Evolutionary conservation across 2,797 vertebrate species (phyloP).

Genomic region (Oceanodroma leucorhoa): DNA sequence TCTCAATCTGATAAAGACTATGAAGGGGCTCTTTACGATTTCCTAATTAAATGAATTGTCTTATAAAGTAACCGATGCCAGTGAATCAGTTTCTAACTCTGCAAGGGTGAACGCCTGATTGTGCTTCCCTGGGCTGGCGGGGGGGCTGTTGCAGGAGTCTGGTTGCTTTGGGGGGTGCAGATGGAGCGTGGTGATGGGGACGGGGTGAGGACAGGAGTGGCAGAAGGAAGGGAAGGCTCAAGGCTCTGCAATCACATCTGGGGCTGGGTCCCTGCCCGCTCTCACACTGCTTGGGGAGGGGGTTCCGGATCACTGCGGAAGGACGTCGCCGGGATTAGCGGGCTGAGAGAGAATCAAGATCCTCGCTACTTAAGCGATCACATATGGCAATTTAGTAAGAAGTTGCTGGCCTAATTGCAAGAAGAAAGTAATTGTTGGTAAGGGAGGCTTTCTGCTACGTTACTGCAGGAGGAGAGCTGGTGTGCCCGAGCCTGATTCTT

Average conservation of each 20-base stretch:
- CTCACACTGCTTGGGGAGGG: not conserved
- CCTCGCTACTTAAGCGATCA: not conserved
- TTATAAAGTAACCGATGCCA: not conserved
- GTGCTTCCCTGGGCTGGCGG: not conserved
- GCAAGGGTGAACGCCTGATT: fast-evolving
- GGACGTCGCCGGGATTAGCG: fast-evolving
- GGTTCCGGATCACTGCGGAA: not conserved
- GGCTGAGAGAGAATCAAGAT: not conserved
- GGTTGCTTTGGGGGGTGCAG: not conserved
- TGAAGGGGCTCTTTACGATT: not conserved
- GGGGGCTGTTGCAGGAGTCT: not conserved
- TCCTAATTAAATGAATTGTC: not conserved
- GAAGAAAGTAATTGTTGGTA: not conserved
- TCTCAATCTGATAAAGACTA: not conserved
- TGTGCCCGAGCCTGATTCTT: not conserved
- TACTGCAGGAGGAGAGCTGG: not conserved
- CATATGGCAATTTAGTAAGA: not conserved
- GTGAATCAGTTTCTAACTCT: not conserved
- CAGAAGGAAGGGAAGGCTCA: not conserved
- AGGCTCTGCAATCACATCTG: fast-evolving
- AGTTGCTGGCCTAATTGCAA: not conserved
- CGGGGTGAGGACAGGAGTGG: fast-evolving
- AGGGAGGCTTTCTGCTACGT: not conserved
- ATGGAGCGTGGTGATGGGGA: not conserved
- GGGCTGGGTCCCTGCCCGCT: not conserved